These are phyloP conservation scores for Dasyurus viverrinus DNA, from an alignment of 2,113 vertebrate species.

Conservation along the genomic window DNA sequence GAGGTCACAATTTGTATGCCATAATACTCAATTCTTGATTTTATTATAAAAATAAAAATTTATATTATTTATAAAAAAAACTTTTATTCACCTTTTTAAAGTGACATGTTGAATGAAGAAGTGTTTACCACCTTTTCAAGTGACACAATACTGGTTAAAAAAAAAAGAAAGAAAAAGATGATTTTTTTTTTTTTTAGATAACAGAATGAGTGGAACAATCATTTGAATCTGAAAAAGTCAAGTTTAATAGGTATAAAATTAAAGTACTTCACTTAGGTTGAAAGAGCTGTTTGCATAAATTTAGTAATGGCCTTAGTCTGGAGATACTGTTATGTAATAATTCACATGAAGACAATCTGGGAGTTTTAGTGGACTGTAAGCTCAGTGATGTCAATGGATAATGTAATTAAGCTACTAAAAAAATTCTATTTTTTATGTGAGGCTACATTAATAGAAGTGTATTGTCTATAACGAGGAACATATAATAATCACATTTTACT, in stretches of 20 bases:
- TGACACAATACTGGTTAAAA: not conserved
- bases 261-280: not conserved
- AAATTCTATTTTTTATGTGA: not conserved
- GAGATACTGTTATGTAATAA: not conserved
- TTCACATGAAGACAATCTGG: not conserved
- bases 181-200: not conserved
- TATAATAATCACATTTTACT: not conserved
- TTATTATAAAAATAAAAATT: too few relatives aligned
- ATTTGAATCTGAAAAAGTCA: not conserved
- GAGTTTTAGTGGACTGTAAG: not conserved
- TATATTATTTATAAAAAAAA: not conserved
- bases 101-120: not conserved
- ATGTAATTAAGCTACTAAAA: not conserved
- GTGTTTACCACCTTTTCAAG: not conserved
- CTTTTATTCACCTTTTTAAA: not conserved
- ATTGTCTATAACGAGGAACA: not conserved
- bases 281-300: not conserved
- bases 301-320: not conserved
- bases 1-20: not conserved
- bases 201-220: not conserved
- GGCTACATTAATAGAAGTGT: not conserved
- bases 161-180: not conserved
- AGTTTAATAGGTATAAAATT: not conserved
- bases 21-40: not conserved
- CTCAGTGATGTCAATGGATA: not conserved